phyloP scores from a whole-genome alignment of 2,888 invertebrate species.

The Troglohyphantes excavatus region DNA sequence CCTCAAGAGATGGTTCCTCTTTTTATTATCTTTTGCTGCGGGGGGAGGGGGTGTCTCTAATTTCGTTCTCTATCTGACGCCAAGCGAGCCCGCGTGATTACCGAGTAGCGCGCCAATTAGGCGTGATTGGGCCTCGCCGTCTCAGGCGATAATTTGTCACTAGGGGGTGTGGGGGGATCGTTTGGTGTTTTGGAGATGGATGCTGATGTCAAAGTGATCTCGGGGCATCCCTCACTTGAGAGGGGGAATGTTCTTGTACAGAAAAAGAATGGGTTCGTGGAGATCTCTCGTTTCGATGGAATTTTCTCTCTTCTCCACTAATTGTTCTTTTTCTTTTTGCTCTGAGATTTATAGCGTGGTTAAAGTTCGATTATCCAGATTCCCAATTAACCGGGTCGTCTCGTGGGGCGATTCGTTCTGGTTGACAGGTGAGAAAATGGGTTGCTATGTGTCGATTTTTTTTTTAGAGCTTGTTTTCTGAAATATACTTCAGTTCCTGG shows the following conservation, averaged over 20 bases:
- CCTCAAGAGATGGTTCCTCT: conserved; percentile 39
- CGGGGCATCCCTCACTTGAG: not conserved
- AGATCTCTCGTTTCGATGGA: not conserved
- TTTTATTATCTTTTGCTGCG: conserved; percentile 70
- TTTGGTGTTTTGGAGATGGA: conserved; percentile 47
- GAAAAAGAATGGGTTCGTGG: not conserved
- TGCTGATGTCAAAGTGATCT: conserved; percentile 59
- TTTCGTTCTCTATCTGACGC: conserved; percentile 61
- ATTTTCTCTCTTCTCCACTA: not conserved
- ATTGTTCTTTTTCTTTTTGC: not conserved
- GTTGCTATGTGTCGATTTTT: too few species aligned
- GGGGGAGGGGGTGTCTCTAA: conserved; percentile 52
- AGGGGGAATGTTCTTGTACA: not conserved
- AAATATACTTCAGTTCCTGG: too few species aligned
- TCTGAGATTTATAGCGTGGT: not conserved
- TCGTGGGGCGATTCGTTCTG: not conserved
- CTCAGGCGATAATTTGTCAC: conserved; percentile 74
- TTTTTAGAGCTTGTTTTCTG: too few species aligned
- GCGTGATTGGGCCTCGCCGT: conserved; percentile 70
- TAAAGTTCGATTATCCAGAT: conserved; percentile 1
- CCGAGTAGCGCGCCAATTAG: conserved; percentile 73
- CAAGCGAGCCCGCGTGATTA: conserved; percentile 72
- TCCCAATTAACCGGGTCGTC: conserved; percentile 1
- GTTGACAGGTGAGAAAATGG: not conserved
- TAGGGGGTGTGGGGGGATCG: conserved; percentile 37